Base-by-base conservation (phyloP, 2,113 vertebrate genomes). In the Gorilla gorilla region DNA sequence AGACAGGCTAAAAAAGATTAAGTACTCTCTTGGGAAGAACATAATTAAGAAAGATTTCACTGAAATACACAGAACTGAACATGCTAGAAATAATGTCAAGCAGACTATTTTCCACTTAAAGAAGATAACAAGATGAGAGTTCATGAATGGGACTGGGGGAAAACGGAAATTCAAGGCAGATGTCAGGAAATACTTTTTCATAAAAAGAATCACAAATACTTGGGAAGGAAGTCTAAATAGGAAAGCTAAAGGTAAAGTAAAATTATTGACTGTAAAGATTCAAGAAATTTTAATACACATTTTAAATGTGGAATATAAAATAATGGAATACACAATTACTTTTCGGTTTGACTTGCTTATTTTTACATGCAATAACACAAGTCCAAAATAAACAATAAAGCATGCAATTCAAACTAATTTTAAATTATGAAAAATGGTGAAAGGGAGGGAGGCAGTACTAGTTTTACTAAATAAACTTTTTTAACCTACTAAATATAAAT, bases 11-110 rank as follows among this genome's bases (percentile, higher is more conserved):
- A 95, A 97, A 98, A 98, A 95, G 88, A 97, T 97, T 96, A 95
- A 97, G 68, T 93, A 66, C n/a, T 93, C 96, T 80, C 96, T 96
- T 68, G 94, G 97, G 97, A 95, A 96, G 73, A 94, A 91, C 52
- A 95, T 97, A 98, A 97, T 98, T 98, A 98, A 98, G 98, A 97
- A 98, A 97, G 57, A 97, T 92, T 97, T 97, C 96, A 97, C 80
- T 96, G 92, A 95, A 98, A 97, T 97, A 95, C 85, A 97, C 94
- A 97, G 90, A 97, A 97, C 96, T 92, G 45, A 94, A 96, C 95
- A 97, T 98, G 98, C 98, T 98, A 97, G 94, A 97, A 98, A 96
- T 96, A 30, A 72, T 93, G 94, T 92, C 89, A 96, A 86, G 88
- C 94, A 97, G 97, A 96, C 95, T 88, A 88, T 73, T 97, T 91